phyloP scores from a whole-genome alignment of 2,888 invertebrate species.

The Tiphia femorata region DNA sequence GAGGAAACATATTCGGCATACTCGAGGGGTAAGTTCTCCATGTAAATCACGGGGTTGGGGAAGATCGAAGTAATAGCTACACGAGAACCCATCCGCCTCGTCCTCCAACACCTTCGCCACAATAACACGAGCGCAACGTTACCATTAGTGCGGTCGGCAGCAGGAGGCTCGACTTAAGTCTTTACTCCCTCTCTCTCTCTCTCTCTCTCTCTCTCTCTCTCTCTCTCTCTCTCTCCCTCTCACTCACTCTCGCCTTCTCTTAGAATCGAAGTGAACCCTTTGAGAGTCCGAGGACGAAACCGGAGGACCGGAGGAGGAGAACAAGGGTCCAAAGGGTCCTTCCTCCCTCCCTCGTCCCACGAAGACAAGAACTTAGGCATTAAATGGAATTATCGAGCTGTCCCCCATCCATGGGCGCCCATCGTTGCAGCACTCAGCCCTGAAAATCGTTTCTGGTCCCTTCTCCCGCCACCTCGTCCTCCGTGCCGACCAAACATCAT shows the following conservation, averaged over 20 bases:
- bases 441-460: conserved; percentile 23
- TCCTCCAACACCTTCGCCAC: not conserved
- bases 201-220: too few relatives aligned
- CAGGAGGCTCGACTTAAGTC: conserved; percentile 17
- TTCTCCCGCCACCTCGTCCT: conserved; percentile 19
- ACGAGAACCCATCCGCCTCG: not conserved
- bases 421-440: conserved; percentile 3
- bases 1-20: too few relatives aligned
- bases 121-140: conserved; percentile 3
- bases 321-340: conserved; percentile 24
- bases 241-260: too few relatives aligned
- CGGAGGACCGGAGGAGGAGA: conserved; percentile 3
- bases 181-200: too few relatives aligned
- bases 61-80: not conserved
- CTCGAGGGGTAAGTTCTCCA: too few relatives aligned
- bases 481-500: conserved; percentile 32
- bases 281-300: too few relatives aligned
- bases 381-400: conserved; percentile 47
- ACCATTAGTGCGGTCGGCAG: conserved; percentile 4
- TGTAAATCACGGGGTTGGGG: too few relatives aligned
- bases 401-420: conserved; percentile 22
- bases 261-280: conserved; percentile 18
- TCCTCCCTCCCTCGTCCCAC: conserved; percentile 14
- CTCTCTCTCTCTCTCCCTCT: too few relatives aligned
- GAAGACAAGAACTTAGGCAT: conserved; percentile 35